These are phyloP conservation scores for Eupithecia dodoneata DNA, from an alignment of 2,888 invertebrate species.

Conservation along the genomic window DNA sequence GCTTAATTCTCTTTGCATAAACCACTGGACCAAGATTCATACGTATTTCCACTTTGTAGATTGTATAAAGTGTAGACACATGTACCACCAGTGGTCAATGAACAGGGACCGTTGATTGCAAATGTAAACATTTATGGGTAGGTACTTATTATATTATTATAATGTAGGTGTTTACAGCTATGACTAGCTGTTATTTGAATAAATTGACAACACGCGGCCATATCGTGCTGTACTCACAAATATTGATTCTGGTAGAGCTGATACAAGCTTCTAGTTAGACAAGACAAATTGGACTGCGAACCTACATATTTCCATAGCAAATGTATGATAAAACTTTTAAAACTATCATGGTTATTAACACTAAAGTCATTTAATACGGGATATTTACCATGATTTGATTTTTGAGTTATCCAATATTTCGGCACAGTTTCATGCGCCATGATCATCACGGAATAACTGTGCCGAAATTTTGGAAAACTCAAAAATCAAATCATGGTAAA, in stretches of 20 bases:
- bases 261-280: neutral
- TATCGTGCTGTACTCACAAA: slow-evolving; percentile 2
- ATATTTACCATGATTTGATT: no score
- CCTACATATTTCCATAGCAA: neutral
- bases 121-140: neutral
- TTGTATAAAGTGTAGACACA: neutral
- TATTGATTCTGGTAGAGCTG: neutral
- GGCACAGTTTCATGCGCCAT: no score
- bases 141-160: neutral
- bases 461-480: no score
- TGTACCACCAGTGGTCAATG: neutral
- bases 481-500: no score
- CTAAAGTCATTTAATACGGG: no score
- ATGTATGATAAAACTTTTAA: no score
- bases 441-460: no score
- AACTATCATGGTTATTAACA: no score
- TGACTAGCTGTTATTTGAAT: neutral
- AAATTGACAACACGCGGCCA: neutral
- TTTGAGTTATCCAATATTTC: no score
- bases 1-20: neutral
- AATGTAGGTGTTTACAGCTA: neutral
- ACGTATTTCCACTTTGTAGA: neutral
- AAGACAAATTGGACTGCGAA: neutral
- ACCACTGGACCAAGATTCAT: neutral
- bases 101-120: neutral